These are phyloP conservation scores for Escarpia spicata DNA, from an alignment of 2,888 invertebrate species.

Conservation along the genomic window DNA sequence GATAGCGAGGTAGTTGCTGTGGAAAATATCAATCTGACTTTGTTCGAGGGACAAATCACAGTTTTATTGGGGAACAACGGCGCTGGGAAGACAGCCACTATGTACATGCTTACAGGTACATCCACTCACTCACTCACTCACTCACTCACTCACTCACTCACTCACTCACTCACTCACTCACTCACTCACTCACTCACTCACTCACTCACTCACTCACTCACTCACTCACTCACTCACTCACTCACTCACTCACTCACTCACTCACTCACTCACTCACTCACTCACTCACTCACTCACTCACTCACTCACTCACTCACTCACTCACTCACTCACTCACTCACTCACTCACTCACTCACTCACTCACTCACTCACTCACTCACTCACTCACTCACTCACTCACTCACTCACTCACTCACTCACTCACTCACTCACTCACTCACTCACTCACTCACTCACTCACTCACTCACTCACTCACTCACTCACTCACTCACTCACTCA, in stretches of 20 bases:
- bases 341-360: not conserved
- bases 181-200: not conserved
- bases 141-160: slow-evolving; percentile 20
- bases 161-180: slow-evolving; percentile 8
- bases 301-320: slow-evolving; percentile 22
- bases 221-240: not conserved
- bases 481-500: not conserved
- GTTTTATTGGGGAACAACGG: slow-evolving; percentile 89
- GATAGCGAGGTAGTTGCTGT: slow-evolving; percentile 70
- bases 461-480: not conserved
- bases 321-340: slow-evolving; percentile 17
- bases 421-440: not conserved
- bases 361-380: slow-evolving; percentile 5
- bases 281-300: slow-evolving; percentile 20
- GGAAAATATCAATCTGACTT: slow-evolving; percentile 76
- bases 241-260: not conserved
- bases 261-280: not conserved
- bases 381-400: not conserved
- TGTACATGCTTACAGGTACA: slow-evolving; percentile 85
- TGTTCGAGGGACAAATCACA: slow-evolving; percentile 85
- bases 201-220: not conserved
- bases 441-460: not conserved
- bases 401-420: not conserved
- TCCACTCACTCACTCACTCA: slow-evolving; percentile 21
- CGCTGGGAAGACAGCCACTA: slow-evolving; percentile 91